phyloP scores from a whole-genome alignment of 1,140 invertebrate genomes.

The Zophobas atratus region DNA sequence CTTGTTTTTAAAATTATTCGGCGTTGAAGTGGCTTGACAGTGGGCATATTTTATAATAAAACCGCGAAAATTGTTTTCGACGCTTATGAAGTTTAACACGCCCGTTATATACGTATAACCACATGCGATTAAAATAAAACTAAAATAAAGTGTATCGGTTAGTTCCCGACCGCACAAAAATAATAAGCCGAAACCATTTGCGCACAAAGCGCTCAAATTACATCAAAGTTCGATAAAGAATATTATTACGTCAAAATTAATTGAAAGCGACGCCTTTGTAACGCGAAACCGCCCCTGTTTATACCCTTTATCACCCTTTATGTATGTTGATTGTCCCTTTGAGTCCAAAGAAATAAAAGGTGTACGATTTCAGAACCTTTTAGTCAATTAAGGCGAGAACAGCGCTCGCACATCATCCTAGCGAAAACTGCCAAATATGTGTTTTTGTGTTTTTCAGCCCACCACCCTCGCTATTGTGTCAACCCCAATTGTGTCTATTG shows the following conservation, averaged over 20 bases:
- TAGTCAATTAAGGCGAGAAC: constrained; percentile 3
- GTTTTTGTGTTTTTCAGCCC: background rate
- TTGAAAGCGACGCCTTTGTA: constrained; percentile 30
- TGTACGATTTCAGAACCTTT: constrained; percentile 21
- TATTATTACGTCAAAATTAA: constrained; percentile 25
- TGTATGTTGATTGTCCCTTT: constrained; percentile 37
- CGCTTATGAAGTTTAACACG: too few species aligned
- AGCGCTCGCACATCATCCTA: background rate
- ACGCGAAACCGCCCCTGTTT: background rate
- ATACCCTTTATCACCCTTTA: constrained; percentile 20
- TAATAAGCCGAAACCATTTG: background rate
- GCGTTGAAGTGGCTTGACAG: too few species aligned
- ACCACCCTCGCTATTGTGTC: constrained; percentile 1
- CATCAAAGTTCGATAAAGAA: constrained; percentile 18
- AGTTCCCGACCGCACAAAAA: background rate
- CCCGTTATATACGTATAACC: too few species aligned
- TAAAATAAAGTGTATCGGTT: too few species aligned
- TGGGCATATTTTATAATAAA: too few species aligned
- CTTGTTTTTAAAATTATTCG: background rate
- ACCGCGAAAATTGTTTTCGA: too few species aligned
- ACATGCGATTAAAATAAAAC: too few species aligned
- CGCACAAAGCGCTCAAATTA: background rate
- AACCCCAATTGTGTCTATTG: constrained; percentile 14
- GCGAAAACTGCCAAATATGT: constrained; percentile 20
- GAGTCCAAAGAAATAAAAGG: constrained; percentile 15